phyloP scores from a whole-genome alignment of 2,888 invertebrate species.

The Prosopocoilus inquinatus region DNA sequence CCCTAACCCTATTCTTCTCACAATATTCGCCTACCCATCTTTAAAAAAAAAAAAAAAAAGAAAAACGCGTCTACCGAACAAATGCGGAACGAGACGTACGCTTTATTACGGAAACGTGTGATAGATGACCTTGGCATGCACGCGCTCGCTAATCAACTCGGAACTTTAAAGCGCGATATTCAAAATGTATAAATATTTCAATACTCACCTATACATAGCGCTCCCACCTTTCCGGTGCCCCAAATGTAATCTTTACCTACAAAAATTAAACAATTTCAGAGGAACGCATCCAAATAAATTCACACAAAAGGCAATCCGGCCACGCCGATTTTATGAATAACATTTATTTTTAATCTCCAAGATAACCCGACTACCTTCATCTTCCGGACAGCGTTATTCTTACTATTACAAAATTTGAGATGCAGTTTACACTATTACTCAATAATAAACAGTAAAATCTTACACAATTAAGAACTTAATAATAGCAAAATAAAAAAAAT shows the following conservation, averaged over 20 bases:
- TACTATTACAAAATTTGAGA: no score
- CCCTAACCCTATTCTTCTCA: no score
- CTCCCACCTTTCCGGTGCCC: conserved; percentile 59
- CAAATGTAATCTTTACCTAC: conserved; percentile 64
- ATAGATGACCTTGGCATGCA: conserved; percentile 35
- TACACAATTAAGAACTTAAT: no score
- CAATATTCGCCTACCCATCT: no score
- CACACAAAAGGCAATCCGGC: no score
- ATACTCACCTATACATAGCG: conserved; percentile 60
- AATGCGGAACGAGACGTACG: not conserved
- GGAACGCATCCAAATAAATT: no score
- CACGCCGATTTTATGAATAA: no score
- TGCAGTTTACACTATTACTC: no score
- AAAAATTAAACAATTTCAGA: conserved; percentile 11
- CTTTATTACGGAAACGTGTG: conserved; percentile 21
- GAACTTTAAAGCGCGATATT: conserved; percentile 14
- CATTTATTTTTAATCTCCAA: not conserved
- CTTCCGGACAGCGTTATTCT: no score
- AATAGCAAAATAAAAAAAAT: no score
- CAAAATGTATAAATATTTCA: conserved; percentile 1
- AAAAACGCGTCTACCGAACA: not conserved
- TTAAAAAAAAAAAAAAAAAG: no score
- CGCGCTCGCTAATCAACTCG: conserved; percentile 24
- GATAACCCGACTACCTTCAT: not conserved
- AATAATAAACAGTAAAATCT: no score